Evolutionary conservation across 1,140 invertebrate species (phyloP).

Genomic region (Lucilia cuprina): DNA sequence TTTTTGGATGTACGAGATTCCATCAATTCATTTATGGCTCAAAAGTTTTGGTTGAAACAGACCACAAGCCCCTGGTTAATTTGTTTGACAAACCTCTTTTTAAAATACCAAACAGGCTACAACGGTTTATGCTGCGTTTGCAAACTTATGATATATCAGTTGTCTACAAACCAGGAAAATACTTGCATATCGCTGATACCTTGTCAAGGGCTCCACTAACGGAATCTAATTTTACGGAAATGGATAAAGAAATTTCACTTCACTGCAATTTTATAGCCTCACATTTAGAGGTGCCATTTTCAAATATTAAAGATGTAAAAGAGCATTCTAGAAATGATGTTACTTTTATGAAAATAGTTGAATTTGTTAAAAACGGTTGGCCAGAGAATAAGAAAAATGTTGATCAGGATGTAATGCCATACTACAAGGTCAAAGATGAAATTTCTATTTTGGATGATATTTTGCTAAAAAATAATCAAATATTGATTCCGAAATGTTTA

Average conservation of each 20-base stretch:
- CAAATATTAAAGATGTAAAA: slow-evolving; percentile 46
- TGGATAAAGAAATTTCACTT: slow-evolving; percentile 48
- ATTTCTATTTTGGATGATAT: neutral
- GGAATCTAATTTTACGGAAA: slow-evolving; percentile 58
- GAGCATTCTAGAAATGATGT: slow-evolving; percentile 1
- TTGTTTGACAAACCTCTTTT: slow-evolving; percentile 60
- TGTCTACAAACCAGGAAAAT: neutral
- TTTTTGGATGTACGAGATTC: slow-evolving; percentile 59
- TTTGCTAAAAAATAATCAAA: neutral
- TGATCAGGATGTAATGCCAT: neutral
- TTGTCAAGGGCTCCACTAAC: slow-evolving; percentile 48
- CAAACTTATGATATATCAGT: neutral
- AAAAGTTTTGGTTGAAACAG: slow-evolving; percentile 58
- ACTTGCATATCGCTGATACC: slow-evolving; percentile 4
- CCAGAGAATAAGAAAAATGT: neutral
- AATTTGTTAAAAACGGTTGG: neutral
- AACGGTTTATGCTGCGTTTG: neutral
- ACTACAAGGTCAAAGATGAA: neutral
- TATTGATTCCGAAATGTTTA: slow-evolving; percentile 26
- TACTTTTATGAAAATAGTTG: neutral
- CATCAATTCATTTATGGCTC: slow-evolving; percentile 53
- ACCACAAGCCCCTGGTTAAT: slow-evolving; percentile 63
- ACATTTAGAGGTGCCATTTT: slow-evolving; percentile 46
- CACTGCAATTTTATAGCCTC: too few species aligned
- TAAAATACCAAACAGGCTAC: too few species aligned